Base-by-base conservation (phyloP, 2,888 invertebrate genomes). In the Macrostomum cliftonense region DNA sequence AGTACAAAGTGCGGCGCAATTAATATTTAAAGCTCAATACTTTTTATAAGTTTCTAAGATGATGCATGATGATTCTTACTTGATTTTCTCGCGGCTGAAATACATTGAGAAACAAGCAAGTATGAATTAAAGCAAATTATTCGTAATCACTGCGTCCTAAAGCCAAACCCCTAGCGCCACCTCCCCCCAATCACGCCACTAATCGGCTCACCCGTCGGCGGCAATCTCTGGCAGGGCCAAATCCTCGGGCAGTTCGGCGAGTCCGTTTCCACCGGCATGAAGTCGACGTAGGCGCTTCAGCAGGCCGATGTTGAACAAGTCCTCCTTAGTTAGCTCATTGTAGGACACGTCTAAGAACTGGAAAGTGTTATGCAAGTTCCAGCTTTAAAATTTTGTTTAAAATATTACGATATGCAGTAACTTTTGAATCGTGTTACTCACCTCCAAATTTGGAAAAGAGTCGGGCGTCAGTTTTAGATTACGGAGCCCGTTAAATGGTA, bases 271-370 rank as follows among this genome's bases (percentile, higher is more conserved):
- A 5, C 63, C 64, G 36, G 66, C 57, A 49, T 65, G 64, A 1
- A 69, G 60, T 36, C 63, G 61, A 46, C 60, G 60, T 4, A 69
- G 56, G 28, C 59, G 59, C 37, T 58, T 53, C 28, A 69, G 50
- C 1, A 62, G 53, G 9, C 69, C 68, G 1, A 69, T 51, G 2
- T 59, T 57, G 42, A 65, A 54, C 1, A 69, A 50, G 47, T 67
- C 67, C 12, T 64, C 62, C 19, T 59, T 59, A 13, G 63, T 61
- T 11, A 69, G 54, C 52, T 67, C 67, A 55, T 69, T 69, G 58
- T 63, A 69, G 9, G 69, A 68, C 16, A 69, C 46, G 53, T 69
- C 67, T 37, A 69, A 51, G 39, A 64, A 59, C 67, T 68, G 55
- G 12, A 57, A 55, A 46, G 4, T 28, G 28, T 28, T n/a, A n/a